A percentile compares a stretch with the other conserved stretches of the same genome.
Evolutionary conservation across 2,113 vertebrate genomes (phyloP).

Genomic region (Crypturellus undulatus): DNA sequence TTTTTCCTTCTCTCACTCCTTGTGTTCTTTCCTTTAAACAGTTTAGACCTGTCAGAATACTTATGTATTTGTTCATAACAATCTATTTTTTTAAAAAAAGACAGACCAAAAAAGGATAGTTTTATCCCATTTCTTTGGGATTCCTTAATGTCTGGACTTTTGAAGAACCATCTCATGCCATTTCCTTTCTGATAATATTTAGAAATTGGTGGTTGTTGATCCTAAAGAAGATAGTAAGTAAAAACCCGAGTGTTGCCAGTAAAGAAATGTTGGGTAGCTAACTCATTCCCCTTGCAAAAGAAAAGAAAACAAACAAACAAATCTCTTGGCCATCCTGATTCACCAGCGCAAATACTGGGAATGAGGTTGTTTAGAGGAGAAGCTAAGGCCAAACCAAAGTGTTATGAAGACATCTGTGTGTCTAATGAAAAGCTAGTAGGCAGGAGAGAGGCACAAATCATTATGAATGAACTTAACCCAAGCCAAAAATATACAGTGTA

Average conservation of each 20-base stretch:
- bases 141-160: background rate
- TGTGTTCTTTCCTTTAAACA: background rate
- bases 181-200: background rate
- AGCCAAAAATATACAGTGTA: conserved; percentile 40
- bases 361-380: background rate
- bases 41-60: background rate
- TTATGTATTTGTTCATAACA: background rate
- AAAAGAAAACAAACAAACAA: background rate
- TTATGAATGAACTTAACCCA: conserved; percentile 76
- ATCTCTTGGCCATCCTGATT: background rate
- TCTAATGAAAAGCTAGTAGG: conserved; percentile 76
- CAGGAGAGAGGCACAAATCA: conserved; percentile 74
- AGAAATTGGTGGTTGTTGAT: background rate
- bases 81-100: background rate
- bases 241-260: background rate
- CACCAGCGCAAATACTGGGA: background rate
- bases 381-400: conserved; percentile 9
- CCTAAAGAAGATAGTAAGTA: background rate
- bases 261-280: background rate
- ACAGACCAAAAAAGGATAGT: background rate
- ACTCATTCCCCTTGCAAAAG: background rate
- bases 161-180: background rate
- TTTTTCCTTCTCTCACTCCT: fast-evolving
- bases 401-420: conserved; percentile 74
- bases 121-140: background rate